phyloP scores from a whole-genome alignment of 2,113 vertebrate genomes.

The Heterochromis multidens region DNA sequence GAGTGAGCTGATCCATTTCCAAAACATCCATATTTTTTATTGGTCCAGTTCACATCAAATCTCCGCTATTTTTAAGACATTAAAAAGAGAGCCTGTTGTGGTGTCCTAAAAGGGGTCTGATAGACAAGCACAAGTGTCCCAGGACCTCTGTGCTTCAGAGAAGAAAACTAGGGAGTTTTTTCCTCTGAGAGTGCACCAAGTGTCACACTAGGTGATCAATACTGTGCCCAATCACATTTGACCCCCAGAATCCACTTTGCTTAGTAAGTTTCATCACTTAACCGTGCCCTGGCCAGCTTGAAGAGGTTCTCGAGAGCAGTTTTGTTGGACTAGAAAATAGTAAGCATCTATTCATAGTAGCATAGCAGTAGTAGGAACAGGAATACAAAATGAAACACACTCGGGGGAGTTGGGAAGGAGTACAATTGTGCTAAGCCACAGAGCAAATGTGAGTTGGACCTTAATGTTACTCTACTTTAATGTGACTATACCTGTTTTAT shows the following conservation, averaged over 20 bases:
- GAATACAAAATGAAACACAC: not conserved
- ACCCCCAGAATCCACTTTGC: not conserved
- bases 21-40: not conserved
- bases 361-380: too few relatives aligned
- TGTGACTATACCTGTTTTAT: too few relatives aligned
- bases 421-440: not conserved
- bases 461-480: not conserved
- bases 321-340: not conserved
- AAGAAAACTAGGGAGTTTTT: too few relatives aligned
- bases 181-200: not conserved
- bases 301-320: not conserved
- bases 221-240: not conserved
- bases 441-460: not conserved
- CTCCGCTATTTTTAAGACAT: not conserved
- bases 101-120: not conserved
- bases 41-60: not conserved
- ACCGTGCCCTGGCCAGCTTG: not conserved
- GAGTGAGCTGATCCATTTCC: conserved; percentile 15
- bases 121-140: not conserved
- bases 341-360: not conserved
- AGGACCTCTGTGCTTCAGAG: not conserved
- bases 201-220: not conserved
- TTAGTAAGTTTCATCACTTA: not conserved
- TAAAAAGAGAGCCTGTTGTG: not conserved
- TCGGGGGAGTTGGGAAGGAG: not conserved